Evolutionary conservation across 2,113 vertebrate genomes (phyloP), one percentile per base, ranked within the genome.

Genomic region (Xenopus laevis): DNA sequence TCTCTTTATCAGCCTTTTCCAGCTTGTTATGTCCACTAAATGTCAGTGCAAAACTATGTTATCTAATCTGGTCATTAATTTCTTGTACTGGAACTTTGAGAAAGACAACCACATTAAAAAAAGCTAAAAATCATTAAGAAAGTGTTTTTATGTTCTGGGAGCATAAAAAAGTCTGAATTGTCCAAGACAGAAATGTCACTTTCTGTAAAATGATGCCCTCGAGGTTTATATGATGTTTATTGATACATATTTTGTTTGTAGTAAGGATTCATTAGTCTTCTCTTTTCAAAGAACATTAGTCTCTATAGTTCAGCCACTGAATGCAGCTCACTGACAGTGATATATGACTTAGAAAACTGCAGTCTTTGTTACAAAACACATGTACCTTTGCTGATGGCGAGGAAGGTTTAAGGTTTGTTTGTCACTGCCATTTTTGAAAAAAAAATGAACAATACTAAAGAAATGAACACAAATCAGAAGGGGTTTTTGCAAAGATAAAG

Each of bases 221-320:
- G 73, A 76, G 73, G 66, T 45, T 68, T 59, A 61, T 68, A 13
- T 55, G 21, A 61, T 68, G 72, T 68, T 77, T 77, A 77, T 77
- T 70, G 74, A 77, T 77, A 77, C 74, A 77, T 77, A 70, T 69
- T 77, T 77, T 70, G 74, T 64, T 70, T 63, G 66, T 57, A 70
- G 74, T 58, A 70, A 63, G 62, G 67, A 77, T 64, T 77, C 67
- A 77, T 77, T 77, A 77, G 74, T 77, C 74, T 69, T 70, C 67
- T 57, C 33, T 77, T 53, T 62, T 64, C 67, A 64, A 77, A 77
- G 60, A 77, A 77, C 74, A 70, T 63, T 77, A 64, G 74, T 76
- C 66, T 67, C 58, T 23, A 68, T 69, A 77, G 60, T 64, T 70
- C 74, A 70, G 47, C 59, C 53, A 60, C 30, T 64, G 73, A 68